These are phyloP conservation scores for Platichthys flesus DNA, from an alignment of 2,113 vertebrate genomes.

Conservation along the genomic window DNA sequence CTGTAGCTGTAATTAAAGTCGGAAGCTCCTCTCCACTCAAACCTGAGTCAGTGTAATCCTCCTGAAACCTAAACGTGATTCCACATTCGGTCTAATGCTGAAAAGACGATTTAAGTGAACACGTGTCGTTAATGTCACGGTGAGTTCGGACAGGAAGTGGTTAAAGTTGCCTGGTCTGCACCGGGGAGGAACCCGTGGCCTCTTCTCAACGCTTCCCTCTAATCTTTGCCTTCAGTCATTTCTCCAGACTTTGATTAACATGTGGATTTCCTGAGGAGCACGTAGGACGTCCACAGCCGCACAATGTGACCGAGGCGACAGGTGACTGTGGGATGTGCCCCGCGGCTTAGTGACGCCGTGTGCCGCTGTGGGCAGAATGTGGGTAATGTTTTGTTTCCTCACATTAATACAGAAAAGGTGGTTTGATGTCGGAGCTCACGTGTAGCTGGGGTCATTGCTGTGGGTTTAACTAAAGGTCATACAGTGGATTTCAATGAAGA, in stretches of 20 bases:
- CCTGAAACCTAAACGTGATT: background rate
- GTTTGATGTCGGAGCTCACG: background rate
- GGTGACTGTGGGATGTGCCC: constrained; percentile 23
- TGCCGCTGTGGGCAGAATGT: constrained; percentile 1
- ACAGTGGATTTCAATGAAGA: constrained; percentile 6
- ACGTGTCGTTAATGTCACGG: constrained; percentile 2
- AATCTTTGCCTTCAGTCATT: constrained; percentile 37
- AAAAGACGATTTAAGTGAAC: background rate
- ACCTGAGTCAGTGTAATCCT: background rate
- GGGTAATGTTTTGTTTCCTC: background rate
- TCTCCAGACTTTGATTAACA: constrained; percentile 24
- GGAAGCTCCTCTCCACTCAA: background rate
- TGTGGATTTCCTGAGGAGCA: constrained; percentile 11
- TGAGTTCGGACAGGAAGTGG: background rate
- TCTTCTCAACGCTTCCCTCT: constrained; percentile 37
- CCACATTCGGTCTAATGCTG: background rate
- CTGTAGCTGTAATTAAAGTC: background rate
- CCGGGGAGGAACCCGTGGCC: constrained; percentile 8
- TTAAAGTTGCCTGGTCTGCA: constrained; percentile 44
- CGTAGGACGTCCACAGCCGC: background rate
- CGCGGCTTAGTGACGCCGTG: constrained; percentile 8
- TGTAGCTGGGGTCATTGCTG: background rate
- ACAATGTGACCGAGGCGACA: constrained; percentile 16
- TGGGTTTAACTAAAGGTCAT: background rate
- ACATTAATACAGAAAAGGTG: background rate